Evolutionary conservation across 1,140 invertebrate species (phyloP).

Genomic region (Zelostemma sp.): DNA sequence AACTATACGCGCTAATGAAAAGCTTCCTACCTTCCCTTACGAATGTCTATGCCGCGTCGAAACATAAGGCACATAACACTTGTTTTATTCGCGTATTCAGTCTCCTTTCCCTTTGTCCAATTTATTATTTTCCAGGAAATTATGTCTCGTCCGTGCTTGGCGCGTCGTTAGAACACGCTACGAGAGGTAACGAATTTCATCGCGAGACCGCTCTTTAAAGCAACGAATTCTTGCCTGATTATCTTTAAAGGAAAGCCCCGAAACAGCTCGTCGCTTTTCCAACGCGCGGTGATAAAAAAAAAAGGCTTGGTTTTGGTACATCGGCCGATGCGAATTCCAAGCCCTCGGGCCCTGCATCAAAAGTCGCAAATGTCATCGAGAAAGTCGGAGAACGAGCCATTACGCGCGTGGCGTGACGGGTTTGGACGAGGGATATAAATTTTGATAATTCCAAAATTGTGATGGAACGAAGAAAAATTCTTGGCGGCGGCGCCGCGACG

Average conservation of each 20-base stretch:
- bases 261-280: background rate
- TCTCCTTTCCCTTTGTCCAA: slow-evolving; percentile 53
- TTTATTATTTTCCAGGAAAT: slow-evolving; percentile 55
- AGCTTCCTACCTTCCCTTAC: slow-evolving; percentile 32
- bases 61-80: slow-evolving; percentile 42
- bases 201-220: slow-evolving; percentile 22
- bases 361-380: slow-evolving; percentile 40
- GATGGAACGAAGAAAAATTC: slow-evolving; percentile 68
- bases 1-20: slow-evolving; percentile 48
- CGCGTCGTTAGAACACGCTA: slow-evolving; percentile 13
- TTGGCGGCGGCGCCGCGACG: slow-evolving; percentile 41
- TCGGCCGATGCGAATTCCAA: slow-evolving; percentile 21
- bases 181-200: slow-evolving; percentile 37
- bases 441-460: slow-evolving; percentile 67
- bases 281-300: background rate
- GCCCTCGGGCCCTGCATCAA: slow-evolving; percentile 28
- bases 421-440: slow-evolving; percentile 59
- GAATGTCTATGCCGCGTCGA: slow-evolving; percentile 45
- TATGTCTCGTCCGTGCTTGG: slow-evolving; percentile 46
- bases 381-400: slow-evolving; percentile 31
- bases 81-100: slow-evolving; percentile 25
- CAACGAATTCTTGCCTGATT: slow-evolving; percentile 24
- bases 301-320: too few relatives aligned
- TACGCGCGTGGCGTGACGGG: slow-evolving; percentile 36
- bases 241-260: too few relatives aligned